Base-by-base conservation (phyloP, 2,113 vertebrate genomes). In the Scopus umbretta region DNA sequence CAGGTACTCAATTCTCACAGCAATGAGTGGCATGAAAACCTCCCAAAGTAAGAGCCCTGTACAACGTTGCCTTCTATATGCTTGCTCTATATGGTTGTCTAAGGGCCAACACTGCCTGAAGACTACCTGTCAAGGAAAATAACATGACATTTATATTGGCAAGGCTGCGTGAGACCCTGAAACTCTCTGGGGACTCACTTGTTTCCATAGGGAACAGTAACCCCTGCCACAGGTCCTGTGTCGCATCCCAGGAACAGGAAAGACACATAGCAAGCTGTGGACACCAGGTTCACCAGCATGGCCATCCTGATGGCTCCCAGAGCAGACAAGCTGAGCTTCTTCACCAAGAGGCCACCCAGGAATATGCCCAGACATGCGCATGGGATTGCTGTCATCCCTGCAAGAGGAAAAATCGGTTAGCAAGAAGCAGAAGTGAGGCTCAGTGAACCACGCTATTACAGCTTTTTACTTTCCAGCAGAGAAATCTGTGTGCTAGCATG, bases 301-400 rank as follows among this genome's bases (percentile, higher is more conserved):
- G 99, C 99, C 99, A 99, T 99, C 62, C 99, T 98, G 76, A 99
- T 99, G 86, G 99, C 99, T 71, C 99, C 99, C 52, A 99, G 98
- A 3, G 99, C 99, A 3, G 99, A 99, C 86, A 99, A 97, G 97
- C 99, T 99, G 90, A 99, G 98, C 98, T 99, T 99, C 97, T 99
- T 99, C 95, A 99, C 99, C 96, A 99, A 98, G 78, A 99, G 98
- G 8, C 99, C 99, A 1, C 99, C 99, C 97, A 99, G 98, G 97
- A 99, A 99, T 98, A 99, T 99, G 49, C 99, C 99, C 97, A 99
- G 98, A 80, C 99, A 99, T 0, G 99, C 99, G 19, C 99, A 99
- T 0, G 99, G 99, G 94, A 99, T 99, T 16, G 99, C 99, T 1
- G 99, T 99, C 99, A 99, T 99, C 75, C 99, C 99, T 99, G 96